Evolutionary conservation across 2,113 vertebrate species (phyloP), one percentile per base, ranked within the genome.

Genomic region (Haemorhous mexicanus): DNA sequence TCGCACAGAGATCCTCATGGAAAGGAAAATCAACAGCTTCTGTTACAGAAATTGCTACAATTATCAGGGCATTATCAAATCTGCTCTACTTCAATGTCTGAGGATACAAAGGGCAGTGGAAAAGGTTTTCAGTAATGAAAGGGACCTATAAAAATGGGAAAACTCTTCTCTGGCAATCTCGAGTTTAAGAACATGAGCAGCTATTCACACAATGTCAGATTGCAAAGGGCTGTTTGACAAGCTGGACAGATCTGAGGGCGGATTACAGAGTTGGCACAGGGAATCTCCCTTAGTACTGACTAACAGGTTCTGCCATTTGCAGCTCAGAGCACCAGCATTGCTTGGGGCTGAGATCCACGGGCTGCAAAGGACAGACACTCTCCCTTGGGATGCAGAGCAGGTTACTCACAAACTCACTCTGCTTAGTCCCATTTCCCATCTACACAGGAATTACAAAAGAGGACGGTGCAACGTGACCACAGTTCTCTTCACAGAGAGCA

Each of bases 401-500:
- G 18, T 52, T 59, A 58, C 33, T 39, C 43, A 18, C 55, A 55
- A 11, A 62, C 41, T 59, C 52, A 33, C 23, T n/a, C 62, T 43
- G 37, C 59, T 63, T 7, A 7, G 43, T 52, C 64, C 35, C 33
- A 16, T 11, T 89, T 55, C 39, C 47, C 47, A 32, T 9, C 33
- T 9, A 13, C 5, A 24, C 8, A 3, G 1, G 2, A 61, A 21
- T 28, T 35, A 0, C 11, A 32, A 30, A 47, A 10, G 13, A 26
- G 18, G 7, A 21, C 0, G 0, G 1, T 3, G 1, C 19, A 55
- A 30, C 6, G 30, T 55, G 52, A 28, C 28, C 53, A 55, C 30
- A 32, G 53, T 18, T 55, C 53, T 32, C 7, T 1, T 33, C 53
- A 55, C 18, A 32, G 53, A 55, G 53, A 33, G 53, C 32, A 55